phyloP scores from a whole-genome alignment of 1,140 invertebrate genomes.

The Helicoverpa armigera region DNA sequence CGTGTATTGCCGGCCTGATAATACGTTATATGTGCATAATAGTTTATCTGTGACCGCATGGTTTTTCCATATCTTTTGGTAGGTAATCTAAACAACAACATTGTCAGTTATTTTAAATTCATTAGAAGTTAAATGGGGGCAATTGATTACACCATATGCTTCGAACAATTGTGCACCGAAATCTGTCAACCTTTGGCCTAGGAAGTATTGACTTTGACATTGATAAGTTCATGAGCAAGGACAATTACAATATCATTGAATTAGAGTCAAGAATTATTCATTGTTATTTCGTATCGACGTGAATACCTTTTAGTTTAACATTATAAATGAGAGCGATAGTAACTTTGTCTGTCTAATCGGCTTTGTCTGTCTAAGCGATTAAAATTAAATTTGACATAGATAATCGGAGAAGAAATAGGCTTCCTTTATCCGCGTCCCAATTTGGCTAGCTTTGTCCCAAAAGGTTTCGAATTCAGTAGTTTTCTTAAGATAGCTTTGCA shows the following conservation, averaged over 20 bases:
- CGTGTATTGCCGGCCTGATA: background rate
- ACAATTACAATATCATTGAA: background rate
- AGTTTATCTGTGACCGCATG: background rate
- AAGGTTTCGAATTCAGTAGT: too few relatives aligned
- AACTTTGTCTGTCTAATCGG: too few relatives aligned
- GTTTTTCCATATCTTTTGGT: background rate
- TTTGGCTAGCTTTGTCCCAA: too few relatives aligned
- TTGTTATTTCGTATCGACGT: too few relatives aligned
- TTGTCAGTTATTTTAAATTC: background rate
- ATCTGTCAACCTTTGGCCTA: slow-evolving; percentile 7
- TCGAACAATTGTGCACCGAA: slow-evolving; percentile 3
- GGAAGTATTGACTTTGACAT: background rate
- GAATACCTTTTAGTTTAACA: too few relatives aligned
- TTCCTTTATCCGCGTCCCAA: too few relatives aligned
- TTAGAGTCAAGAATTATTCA: background rate
- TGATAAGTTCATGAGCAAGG: slow-evolving; percentile 5
- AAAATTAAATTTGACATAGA: too few relatives aligned
- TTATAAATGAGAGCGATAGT: too few relatives aligned
- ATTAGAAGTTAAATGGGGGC: background rate
- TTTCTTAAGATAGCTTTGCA: too few relatives aligned
- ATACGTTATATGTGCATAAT: too few relatives aligned
- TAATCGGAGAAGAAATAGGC: too few relatives aligned
- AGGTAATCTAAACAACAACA: background rate
- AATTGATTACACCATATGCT: slow-evolving; percentile 5
- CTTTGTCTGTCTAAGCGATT: too few relatives aligned